Base-by-base conservation (phyloP, 1,140 invertebrate genomes). In the Yoshiicerus persimilis region DNA sequence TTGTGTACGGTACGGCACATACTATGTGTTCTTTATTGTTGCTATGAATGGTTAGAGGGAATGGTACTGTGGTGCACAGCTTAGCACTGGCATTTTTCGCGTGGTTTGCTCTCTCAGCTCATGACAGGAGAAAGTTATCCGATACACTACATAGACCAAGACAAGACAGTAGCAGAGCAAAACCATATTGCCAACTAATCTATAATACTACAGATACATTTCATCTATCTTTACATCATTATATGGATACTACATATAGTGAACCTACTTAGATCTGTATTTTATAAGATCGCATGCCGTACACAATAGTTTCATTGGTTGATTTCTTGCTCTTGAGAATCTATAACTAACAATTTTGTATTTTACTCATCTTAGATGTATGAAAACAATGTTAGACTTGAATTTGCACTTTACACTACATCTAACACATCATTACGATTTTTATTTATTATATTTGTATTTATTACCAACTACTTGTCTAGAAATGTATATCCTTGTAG, bases 61-160 rank as follows among this genome's bases (percentile, higher is more conserved):
- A 30, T 70, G 66, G 27, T 70, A 30, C 25, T 27, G 32, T 36
- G 38, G 32, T 80, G 34, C 75, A 80, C 20, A 20, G 75, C 34
- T 41, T 20, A 23, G 38, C 39, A 47, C 83, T 84, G 75, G 64
- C 9, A 80, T 84, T 84, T 84, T 84, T 84, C 41, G 47, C 41
- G 75, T 80, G 75, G 75, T 80, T 80, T 80, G 75, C 75, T 80
- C 75, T 80, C 75, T 84, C 83, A 84, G 47, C 83, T 47, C 83
- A 84, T 84, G 83, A 84, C 83, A 84, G 83, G 83, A 84, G 83
- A 84, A 84, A 84, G 83, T 84, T 84, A 38, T 62, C 75, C 75
- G 75, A 80, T 38, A 80, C 75, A 80, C 30, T 80, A 34, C 75
- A 80, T 80, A 80, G 75, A 70, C 64, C 64, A 70, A 70, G 64